Base-by-base conservation (phyloP, 2,113 vertebrate genomes). In the Polyodon spathula region DNA sequence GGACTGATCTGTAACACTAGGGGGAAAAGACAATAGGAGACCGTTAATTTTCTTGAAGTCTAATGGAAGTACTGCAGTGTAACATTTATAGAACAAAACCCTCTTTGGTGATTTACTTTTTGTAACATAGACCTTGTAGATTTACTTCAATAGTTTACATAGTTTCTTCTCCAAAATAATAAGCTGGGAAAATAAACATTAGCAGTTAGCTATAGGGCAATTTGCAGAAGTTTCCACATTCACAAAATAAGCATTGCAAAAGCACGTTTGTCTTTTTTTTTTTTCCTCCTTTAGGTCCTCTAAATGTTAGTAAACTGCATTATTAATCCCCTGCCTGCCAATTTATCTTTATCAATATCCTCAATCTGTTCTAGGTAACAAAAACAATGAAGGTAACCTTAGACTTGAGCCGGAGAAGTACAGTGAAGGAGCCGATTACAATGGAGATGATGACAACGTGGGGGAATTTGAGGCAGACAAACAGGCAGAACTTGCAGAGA, bases 391-490 rank as follows among this genome's bases (percentile, higher is more conserved):
- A 16, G 53, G 38, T 8, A 37, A 14, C 6, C 40, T 8, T 6
- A 43, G 0, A 9, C 14, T 14, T 6, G 86, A 83, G 37, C 74
- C 73, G 9, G 71, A 77, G 11, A 74, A 78, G 54, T 79, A 86
- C 38, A 75, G 86, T 15, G 85, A 85, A 63, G 56, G 79, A 38
- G 72, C 78, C 0, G 85, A 92, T 64, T 96, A 97, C 61, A 90
- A 86, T 27, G 79, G 89, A 17, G 90, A 97, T 40, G 84, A 90
- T 14, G 87, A 85, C 27, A 97, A 97, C 8, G 90, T 94, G 69
- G 94, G 90, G 0, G 93, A 95, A 66, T 88, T 88, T 52, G 92
- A 98, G 76, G 88, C 78, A 0, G 93, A 97, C 68, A 97, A 95
- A 78, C 90, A 95, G 77, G 90, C 83, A 5, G 89, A 80, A 27